Evolutionary conservation across 1,140 invertebrate genomes (phyloP), one percentile per base, ranked within the genome.

Genomic region (Scaptomyza hsui): DNA sequence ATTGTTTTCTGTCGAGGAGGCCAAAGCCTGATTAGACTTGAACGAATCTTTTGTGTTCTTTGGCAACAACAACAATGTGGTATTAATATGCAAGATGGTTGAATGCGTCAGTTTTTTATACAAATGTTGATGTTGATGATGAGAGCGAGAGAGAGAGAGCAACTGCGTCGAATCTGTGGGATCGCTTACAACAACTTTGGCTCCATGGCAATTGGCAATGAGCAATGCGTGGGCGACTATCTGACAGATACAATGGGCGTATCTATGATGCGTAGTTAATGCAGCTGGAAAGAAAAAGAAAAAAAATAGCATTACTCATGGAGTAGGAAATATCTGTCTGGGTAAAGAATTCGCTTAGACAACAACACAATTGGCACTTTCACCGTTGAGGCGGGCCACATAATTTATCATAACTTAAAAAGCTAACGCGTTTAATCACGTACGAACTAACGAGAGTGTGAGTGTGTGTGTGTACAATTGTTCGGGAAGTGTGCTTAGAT

Each of bases 401-500:
- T 88, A 88, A 82, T 72, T 89, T 82, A 88, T 88, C 72, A 88
- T 78, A 88, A 82, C 59, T 73, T 78, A 71, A 62, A 29, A 52
- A 45, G 64, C 56, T 37, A 18, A 61, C 63, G 62, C 65, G 70
- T 75, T 47, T 48, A 70, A 62, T 72, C 71, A 55, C 49, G 48
- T 10, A 15, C 53, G 35, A 15, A 44, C 41, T 10, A 41, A 35
- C 49, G 16, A 48, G 44, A 1, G 32, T 37, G 18, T 26, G 41
- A 26, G 26, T 29, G 15, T 24, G 41, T 35, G 26, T 21, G 39
- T 52, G 12, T 47, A 57, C 77, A 65, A 73, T 78, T 48, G 67
- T 74, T 42, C 39, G 72, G 72, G 72, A 75, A 78, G 62, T 75
- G 32, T 47, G 24, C 15, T 21, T 15, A 24, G 12, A 48, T 39